These are phyloP conservation scores for Lasioglossum zephyrum DNA, from an alignment of 2,888 invertebrate genomes.

Conservation along the genomic window DNA sequence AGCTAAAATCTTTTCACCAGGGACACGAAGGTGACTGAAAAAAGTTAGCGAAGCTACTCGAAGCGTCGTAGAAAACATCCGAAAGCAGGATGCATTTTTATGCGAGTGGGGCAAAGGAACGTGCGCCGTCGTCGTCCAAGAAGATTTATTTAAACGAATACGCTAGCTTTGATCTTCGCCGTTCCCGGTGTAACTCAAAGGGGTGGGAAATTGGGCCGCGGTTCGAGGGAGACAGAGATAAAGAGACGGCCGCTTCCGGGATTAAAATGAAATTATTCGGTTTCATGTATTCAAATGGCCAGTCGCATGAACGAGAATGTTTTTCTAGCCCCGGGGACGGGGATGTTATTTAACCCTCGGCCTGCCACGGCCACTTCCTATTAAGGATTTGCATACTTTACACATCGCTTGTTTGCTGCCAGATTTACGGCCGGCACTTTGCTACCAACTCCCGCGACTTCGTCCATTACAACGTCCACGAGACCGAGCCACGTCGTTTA, in stretches of 20 bases:
- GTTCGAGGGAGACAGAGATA: background rate
- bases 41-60: background rate
- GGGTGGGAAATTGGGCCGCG: slow-evolving; percentile 5
- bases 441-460: slow-evolving; percentile 57
- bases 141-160: slow-evolving; percentile 18
- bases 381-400: slow-evolving; percentile 68
- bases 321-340: slow-evolving; percentile 46
- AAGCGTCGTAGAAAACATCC: background rate
- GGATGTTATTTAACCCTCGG: slow-evolving; percentile 63
- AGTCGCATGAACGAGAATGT: slow-evolving; percentile 52
- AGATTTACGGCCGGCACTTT: slow-evolving; percentile 65
- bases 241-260: slow-evolving; percentile 14
- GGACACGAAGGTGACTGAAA: background rate
- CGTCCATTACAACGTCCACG: slow-evolving; percentile 44
- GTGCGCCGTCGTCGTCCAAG: background rate
- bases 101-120: background rate
- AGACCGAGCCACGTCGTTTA: slow-evolving; percentile 5
- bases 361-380: slow-evolving; percentile 57
- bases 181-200: slow-evolving; percentile 15
- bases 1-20: background rate
- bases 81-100: background rate
- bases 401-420: slow-evolving; percentile 56
- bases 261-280: slow-evolving; percentile 66
- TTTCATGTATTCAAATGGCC: slow-evolving; percentile 63
- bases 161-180: slow-evolving; percentile 9